Evolutionary conservation across 1,140 invertebrate genomes (phyloP).

Genomic region (Radopholus similis): DNA sequence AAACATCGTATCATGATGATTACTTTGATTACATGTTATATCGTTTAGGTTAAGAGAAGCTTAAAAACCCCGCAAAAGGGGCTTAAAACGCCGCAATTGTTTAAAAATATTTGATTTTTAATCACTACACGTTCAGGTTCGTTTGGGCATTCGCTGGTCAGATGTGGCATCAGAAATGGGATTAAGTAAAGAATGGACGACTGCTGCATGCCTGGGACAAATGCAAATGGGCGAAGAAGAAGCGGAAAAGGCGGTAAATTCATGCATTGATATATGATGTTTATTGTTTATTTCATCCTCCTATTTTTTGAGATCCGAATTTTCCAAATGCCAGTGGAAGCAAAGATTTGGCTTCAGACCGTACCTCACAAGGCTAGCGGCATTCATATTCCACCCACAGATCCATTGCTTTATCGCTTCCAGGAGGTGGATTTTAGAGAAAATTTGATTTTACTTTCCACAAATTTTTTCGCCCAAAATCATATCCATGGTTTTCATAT

Average conservation of each 20-base stretch:
- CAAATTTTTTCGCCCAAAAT: no score
- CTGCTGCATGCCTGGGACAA: conserved; percentile 58
- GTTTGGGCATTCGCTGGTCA: conserved; percentile 47
- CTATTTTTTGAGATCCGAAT: conserved; percentile 28
- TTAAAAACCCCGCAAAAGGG: no score
- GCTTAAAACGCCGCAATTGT: no score
- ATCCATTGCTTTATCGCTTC: conserved; percentile 58
- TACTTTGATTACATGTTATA: no score
- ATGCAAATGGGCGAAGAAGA: conserved; percentile 39
- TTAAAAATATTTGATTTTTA: no score
- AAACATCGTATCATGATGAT: no score
- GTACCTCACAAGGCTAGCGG: conserved; percentile 33
- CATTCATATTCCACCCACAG: conserved; percentile 31
- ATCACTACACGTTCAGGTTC: no score
- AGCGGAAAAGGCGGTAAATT: conserved; percentile 21
- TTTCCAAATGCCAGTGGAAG: conserved; percentile 16
- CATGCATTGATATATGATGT: not conserved
- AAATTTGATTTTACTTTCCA: no score
- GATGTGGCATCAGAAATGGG: conserved; percentile 45
- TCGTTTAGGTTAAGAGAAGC: no score
- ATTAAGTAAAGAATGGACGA: conserved; percentile 53
- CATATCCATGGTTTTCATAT: no score
- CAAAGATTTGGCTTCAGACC: conserved; percentile 33
- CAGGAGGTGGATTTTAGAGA: no score
- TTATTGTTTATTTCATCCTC: not conserved